A percentile compares a stretch with the other conserved stretches of the same genome.
phyloP scores from a whole-genome alignment of 2,113 vertebrate species.

The Triplophysa tibetana region DNA sequence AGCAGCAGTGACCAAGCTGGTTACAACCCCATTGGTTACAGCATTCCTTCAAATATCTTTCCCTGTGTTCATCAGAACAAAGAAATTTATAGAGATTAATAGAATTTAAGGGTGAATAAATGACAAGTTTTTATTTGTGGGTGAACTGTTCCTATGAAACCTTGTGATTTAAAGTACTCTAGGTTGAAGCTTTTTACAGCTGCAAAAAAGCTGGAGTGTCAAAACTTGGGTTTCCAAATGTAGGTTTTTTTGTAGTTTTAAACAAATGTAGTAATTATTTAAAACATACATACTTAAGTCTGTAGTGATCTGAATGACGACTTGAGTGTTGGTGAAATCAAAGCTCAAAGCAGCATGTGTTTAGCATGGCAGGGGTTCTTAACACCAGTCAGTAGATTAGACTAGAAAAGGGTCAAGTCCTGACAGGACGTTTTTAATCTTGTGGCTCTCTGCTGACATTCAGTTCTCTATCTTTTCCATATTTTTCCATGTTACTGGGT shows the following conservation, averaged over 20 bases:
- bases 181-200: neutral
- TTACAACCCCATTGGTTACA: too few relatives aligned
- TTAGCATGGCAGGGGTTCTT: conserved; percentile 4
- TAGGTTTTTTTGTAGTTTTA: too few relatives aligned
- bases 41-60: too few relatives aligned
- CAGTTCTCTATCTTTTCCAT: neutral
- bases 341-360: conserved; percentile 9
- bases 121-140: too few relatives aligned
- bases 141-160: neutral
- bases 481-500: neutral
- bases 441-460: conserved; percentile 9
- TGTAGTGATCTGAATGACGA: conserved; percentile 11
- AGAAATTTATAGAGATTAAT: too few relatives aligned
- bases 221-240: neutral
- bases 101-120: too few relatives aligned
- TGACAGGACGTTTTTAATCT: conserved; percentile 17
- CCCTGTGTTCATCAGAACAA: too few relatives aligned
- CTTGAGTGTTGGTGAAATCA: conserved; percentile 15
- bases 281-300: conserved; percentile 10
- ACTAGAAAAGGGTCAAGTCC: conserved; percentile 34
- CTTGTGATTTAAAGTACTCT: neutral
- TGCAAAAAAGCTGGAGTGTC: neutral
- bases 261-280: neutral
- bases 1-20: too few relatives aligned
- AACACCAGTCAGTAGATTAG: neutral